Conservation (phyloP, 2,797 vertebrate species). For the Microctenopoma steveboyesi region DNA sequence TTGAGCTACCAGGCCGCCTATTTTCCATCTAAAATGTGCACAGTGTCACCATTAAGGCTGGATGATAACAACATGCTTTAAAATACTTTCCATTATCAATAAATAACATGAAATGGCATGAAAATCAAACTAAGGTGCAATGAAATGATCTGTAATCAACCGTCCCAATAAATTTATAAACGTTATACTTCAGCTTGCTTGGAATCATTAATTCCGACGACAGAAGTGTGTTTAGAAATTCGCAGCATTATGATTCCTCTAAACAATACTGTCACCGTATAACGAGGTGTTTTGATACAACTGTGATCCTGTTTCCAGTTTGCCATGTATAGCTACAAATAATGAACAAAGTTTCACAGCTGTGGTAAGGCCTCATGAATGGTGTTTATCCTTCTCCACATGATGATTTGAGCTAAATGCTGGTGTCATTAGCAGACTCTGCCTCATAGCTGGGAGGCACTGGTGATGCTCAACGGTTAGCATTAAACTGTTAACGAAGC, state of each 20-base stretch:
- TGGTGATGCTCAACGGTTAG: conserved; percentile 72
- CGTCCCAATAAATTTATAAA: background rate
- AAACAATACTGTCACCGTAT: background rate
- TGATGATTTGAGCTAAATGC: conserved; percentile 72
- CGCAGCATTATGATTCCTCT: background rate
- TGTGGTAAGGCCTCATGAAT: conserved; percentile 19
- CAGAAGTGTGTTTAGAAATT: background rate
- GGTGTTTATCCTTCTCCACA: conserved; percentile 31
- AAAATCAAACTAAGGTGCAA: background rate
- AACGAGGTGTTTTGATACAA: background rate
- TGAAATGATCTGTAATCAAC: background rate
- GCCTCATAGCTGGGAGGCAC: conserved; percentile 75
- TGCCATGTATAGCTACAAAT: conserved; percentile 19
- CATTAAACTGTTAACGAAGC: conserved; percentile 79
- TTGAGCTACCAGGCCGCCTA: too few species aligned
- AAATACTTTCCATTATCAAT: background rate
- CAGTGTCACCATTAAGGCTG: background rate
- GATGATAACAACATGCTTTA: background rate
- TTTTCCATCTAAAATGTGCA: background rate
- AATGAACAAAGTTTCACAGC: conserved; percentile 27
- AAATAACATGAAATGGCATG: background rate
- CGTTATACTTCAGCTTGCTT: background rate
- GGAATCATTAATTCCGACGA: background rate
- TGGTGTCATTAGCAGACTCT: conserved; percentile 78
- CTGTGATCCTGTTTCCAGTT: conserved; percentile 6